Percentiles rank a stretch among this genome's conserved stretches.
Conservation (phyloP, 2,888 invertebrate genomes). For the Dryococelus australis region DNA sequence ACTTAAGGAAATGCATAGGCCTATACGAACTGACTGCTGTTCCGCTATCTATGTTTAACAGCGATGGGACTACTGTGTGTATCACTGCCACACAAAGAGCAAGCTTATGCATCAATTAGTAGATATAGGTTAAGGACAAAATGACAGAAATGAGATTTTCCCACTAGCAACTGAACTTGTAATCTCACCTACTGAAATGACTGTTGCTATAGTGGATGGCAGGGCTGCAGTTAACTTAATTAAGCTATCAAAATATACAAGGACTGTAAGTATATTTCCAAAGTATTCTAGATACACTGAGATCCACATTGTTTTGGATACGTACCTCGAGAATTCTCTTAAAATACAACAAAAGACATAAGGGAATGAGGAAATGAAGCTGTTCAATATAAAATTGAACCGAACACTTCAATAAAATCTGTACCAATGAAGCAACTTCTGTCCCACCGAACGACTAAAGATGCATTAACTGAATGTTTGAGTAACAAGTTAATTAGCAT, state of each 20-base stretch:
- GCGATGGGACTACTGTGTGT: neutral
- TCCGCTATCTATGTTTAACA: neutral
- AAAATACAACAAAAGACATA: neutral
- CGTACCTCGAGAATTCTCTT: neutral
- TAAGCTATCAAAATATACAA: neutral
- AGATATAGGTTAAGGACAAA: neutral
- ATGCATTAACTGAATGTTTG: neutral
- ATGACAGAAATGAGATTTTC: neutral
- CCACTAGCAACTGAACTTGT: neutral
- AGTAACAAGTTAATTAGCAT: constrained; percentile 1
- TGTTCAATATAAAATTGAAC: neutral
- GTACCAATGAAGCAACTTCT: neutral
- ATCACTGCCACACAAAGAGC: constrained; percentile 11
- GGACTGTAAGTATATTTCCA: neutral
- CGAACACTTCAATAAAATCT: neutral
- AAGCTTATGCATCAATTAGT: constrained; percentile 6
- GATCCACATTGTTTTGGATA: neutral
- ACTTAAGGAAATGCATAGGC: neutral
- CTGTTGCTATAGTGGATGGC: constrained; percentile 1
- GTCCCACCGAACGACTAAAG: neutral
- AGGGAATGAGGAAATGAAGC: neutral
- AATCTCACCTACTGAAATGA: neutral
- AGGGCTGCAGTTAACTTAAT: neutral
- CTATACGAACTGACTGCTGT: neutral
- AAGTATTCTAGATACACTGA: neutral